These are phyloP conservation scores for Gopherus evgoodei DNA, from an alignment of 2,113 vertebrate genomes.

Conservation along the genomic window DNA sequence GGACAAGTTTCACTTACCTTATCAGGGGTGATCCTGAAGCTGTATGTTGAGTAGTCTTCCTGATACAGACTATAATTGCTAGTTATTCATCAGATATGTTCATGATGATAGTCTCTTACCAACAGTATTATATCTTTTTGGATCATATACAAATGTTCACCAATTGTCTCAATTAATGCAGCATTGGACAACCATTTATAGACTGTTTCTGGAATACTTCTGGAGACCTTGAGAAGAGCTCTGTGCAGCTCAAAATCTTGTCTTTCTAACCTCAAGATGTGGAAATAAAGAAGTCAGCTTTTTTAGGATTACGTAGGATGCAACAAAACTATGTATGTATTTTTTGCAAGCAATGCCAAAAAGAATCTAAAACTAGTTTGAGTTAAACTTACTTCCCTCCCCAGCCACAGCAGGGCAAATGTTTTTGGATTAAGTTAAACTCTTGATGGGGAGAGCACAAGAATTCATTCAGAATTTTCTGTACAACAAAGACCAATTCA, in stretches of 20 bases:
- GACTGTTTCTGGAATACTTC: not conserved
- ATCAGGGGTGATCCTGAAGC: too few relatives aligned
- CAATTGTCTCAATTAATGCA: not conserved
- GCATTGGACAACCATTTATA: not conserved
- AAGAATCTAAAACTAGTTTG: not conserved
- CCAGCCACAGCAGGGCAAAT: constrained; percentile 7
- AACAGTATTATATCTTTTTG: not conserved
- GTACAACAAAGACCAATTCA: constrained; percentile 28
- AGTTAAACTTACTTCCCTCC: not conserved
- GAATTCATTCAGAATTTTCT: constrained; percentile 25
- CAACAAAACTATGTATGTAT: not conserved
- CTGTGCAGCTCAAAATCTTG: not conserved
- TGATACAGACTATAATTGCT: not conserved
- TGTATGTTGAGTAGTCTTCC: not conserved
- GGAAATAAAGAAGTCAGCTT: not conserved
- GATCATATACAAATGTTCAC: not conserved
- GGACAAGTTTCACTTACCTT: not conserved
- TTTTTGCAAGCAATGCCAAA: not conserved
- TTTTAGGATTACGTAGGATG: not conserved
- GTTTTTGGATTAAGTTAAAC: not conserved
- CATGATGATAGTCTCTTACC: not conserved
- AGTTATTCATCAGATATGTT: not conserved
- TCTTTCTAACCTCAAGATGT: too few relatives aligned
- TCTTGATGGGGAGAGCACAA: not conserved
- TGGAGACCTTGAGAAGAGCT: not conserved